Evolutionary conservation across 2,888 invertebrate species (phyloP).

Genomic region (Melanostoma scalare): DNA sequence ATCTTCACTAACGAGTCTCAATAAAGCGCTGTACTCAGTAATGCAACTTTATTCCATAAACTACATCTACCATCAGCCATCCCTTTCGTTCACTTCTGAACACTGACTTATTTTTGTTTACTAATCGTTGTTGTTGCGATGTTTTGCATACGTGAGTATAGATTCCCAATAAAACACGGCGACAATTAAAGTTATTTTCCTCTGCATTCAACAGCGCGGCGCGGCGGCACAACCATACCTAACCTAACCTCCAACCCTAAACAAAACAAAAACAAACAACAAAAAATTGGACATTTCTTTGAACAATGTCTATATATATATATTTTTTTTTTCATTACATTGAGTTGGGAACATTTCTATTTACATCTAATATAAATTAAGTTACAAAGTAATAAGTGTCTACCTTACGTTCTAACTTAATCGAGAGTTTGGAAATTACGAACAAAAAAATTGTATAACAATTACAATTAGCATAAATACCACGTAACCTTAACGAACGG

Average conservation of each 20-base stretch:
- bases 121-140: too few species aligned
- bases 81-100: too few species aligned
- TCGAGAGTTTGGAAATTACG: conserved; percentile 40
- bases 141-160: too few species aligned
- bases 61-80: too few species aligned
- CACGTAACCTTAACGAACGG: conserved; percentile 51
- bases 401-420: conserved; percentile 56
- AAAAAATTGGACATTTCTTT: conserved; percentile 15
- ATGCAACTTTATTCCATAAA: too few species aligned
- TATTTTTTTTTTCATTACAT: conserved; percentile 38
- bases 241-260: neutral
- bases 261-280: neutral
- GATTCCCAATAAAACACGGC: too few species aligned
- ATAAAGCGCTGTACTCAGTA: too few species aligned
- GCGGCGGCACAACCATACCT: too few species aligned
- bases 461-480: conserved; percentile 61
- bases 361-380: conserved; percentile 69
- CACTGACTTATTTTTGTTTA: too few species aligned
- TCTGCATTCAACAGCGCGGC: too few species aligned
- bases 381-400: conserved; percentile 39
- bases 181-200: too few species aligned
- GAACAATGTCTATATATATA: conserved; percentile 59
- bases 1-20: too few species aligned
- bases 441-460: conserved; percentile 65
- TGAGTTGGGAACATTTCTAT: conserved; percentile 49